These are phyloP conservation scores for Neosilurus mollespiculum DNA, from an alignment of 2,797 vertebrate species.

Conservation along the genomic window DNA sequence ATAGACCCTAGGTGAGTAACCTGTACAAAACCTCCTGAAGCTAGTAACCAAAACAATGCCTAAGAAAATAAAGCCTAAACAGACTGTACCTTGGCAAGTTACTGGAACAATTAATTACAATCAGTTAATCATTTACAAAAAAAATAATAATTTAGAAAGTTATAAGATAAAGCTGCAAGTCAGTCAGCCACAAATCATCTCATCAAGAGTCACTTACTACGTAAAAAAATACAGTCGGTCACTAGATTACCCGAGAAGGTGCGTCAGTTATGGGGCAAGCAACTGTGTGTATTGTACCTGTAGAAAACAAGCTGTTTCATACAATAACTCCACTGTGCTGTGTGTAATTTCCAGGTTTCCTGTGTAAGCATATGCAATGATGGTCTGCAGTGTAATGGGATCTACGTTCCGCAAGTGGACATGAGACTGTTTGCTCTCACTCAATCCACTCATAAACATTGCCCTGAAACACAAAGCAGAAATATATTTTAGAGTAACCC, in stretches of 20 bases:
- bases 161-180: neutral
- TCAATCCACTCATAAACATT: constrained; percentile 98
- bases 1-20: neutral
- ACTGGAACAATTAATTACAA: neutral
- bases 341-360: constrained; percentile 93
- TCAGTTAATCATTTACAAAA: neutral
- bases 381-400: constrained; percentile 89
- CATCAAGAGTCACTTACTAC: neutral
- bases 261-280: neutral
- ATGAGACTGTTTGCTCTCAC: constrained; percentile 97
- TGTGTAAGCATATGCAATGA: constrained; percentile 97
- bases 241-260: neutral
- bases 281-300: constrained; percentile 75
- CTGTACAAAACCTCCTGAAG: neutral
- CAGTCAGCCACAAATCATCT: neutral
- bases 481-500: neutral
- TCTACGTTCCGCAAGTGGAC: constrained; percentile 96
- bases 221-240: neutral
- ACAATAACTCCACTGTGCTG: constrained; percentile 94
- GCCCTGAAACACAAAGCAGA: constrained; percentile 75
- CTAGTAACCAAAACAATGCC: neutral
- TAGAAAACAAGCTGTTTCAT: constrained; percentile 97
- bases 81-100: neutral
- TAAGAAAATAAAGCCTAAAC: neutral
- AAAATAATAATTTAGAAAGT: neutral